Evolutionary conservation across 1,140 invertebrate genomes (phyloP), one percentile per base, ranked within the genome.

Genomic region (Phthorimaea operculella): DNA sequence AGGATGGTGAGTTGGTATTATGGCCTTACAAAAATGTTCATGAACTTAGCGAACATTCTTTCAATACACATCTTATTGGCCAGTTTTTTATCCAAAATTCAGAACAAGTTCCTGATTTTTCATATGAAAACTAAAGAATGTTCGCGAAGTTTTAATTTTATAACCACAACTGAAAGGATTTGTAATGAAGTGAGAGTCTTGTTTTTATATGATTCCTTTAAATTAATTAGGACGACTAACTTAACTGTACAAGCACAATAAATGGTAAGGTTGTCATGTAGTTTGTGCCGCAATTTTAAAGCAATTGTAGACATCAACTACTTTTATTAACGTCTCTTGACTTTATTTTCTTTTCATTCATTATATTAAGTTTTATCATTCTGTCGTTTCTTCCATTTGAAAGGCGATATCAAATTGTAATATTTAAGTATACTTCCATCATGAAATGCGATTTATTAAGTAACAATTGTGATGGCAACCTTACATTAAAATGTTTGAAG

Each of bases 1-100:
- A 65, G 79, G 79, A 82, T 75, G 79, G 82, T 85, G 82, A 85
- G 82, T 85, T 70, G 7, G 15, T 2, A 58, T 50, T 72, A 66
- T 65, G 49, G 58, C 73, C 78, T 76, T 83, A 72, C 78, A 74
- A 74, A 79, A 79, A 76, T 76, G 69, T 84, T 76, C 62, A 68
- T 66, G 64, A 70, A 61, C 64, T 72, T 21, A 57, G 62, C 66
- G 73, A 78, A 73, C 57, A 71, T 68, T 80, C 68, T 72, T 55
- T 36, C 39, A 52, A 14, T 54, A 16, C 48, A 14, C 36, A 4
- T 4, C 36, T 2, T 5, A 39, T 39, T 39, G 10, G 36, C 10
- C 36, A 10, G n/a, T n/a, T 39, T 10, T 39, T 39, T 39, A 39
- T 39, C 36, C 10, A 39, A 39, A n/a, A 39, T 39, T 55, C 7